Evolutionary conservation across 2,888 invertebrate species (phyloP).

Genomic region (Dichetophora obliterata): DNA sequence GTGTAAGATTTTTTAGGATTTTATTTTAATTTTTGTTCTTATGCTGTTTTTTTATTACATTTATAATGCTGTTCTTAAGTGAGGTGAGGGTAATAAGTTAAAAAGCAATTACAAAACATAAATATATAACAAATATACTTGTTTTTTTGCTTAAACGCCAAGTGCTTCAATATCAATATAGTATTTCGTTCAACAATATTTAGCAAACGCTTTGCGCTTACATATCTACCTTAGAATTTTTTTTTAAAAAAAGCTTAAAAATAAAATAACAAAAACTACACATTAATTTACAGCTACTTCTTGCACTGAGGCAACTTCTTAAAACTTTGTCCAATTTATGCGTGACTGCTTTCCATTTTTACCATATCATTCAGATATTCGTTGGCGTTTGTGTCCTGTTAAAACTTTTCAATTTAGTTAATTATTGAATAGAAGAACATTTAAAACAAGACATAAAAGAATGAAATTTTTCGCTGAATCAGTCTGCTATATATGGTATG

Average conservation of each 20-base stretch:
- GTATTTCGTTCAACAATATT: no score
- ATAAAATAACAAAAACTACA: not conserved
- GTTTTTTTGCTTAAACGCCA: no score
- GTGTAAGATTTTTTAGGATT: no score
- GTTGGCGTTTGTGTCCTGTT: no score
- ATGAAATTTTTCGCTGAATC: no score
- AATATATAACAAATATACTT: not conserved
- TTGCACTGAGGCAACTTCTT: not conserved
- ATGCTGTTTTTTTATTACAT: not conserved
- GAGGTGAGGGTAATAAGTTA: not conserved
- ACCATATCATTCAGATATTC: no score
- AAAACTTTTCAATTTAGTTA: no score
- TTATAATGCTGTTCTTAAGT: not conserved
- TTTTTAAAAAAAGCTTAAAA: not conserved
- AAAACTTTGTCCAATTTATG: not conserved
- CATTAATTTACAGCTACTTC: constrained; percentile 1
- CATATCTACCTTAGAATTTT: not conserved
- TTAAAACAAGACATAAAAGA: no score
- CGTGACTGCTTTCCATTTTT: not conserved
- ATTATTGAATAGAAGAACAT: no score
- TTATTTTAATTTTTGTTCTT: not conserved
- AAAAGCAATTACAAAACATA: not conserved
- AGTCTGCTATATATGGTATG: no score
- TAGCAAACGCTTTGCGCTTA: no score
- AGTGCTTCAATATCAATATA: no score